These are phyloP conservation scores for Parthenolecanium corni DNA, from an alignment of 2,888 invertebrate species.

Conservation along the genomic window DNA sequence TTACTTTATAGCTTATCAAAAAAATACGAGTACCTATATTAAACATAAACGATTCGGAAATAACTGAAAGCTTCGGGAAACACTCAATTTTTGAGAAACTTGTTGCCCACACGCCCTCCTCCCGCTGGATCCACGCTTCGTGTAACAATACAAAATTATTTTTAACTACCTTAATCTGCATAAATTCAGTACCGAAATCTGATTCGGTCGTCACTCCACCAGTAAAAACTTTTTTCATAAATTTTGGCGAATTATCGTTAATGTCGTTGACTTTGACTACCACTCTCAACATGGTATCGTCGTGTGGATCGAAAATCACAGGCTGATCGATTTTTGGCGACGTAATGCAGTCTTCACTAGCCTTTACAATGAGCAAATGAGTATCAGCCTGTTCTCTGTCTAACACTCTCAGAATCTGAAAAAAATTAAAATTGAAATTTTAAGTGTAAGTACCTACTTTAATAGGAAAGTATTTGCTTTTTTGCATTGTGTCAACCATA, in stretches of 20 bases:
- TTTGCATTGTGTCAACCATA: too few species aligned
- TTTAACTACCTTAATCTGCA: slow-evolving; percentile 69
- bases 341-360: slow-evolving; percentile 67
- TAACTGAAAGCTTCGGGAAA: too few species aligned
- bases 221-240: slow-evolving; percentile 69
- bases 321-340: slow-evolving; percentile 44
- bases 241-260: slow-evolving; percentile 83
- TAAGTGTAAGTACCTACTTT: too few species aligned
- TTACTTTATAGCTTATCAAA: too few species aligned
- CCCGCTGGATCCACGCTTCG: too few species aligned
- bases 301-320: slow-evolving; percentile 38
- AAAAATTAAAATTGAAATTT: too few species aligned
- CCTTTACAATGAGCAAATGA: slow-evolving; percentile 61
- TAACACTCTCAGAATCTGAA: slow-evolving; percentile 48
- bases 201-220: slow-evolving; percentile 90
- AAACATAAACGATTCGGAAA: too few species aligned
- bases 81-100: too few species aligned
- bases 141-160: too few species aligned
- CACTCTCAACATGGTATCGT: slow-evolving; percentile 59
- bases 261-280: slow-evolving; percentile 64
- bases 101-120: too few species aligned
- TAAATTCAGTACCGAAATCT: slow-evolving; percentile 77
- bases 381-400: slow-evolving; percentile 61
- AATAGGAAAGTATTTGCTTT: too few species aligned
- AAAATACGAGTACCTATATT: too few species aligned